Evolutionary conservation across 2,888 invertebrate genomes (phyloP).

Genomic region (Dasysyrphus tricinctus): DNA sequence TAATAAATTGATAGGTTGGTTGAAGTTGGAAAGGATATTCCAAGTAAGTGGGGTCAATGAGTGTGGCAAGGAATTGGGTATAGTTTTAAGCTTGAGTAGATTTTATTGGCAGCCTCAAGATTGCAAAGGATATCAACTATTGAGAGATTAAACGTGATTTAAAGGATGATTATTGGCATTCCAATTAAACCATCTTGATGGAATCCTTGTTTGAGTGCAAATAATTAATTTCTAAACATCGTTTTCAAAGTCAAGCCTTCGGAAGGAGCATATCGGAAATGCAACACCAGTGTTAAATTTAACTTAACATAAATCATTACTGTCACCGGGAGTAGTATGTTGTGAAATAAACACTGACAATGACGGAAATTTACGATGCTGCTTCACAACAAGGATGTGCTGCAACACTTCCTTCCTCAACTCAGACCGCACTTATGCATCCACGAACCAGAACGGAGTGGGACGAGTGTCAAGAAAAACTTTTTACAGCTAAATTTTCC

Average conservation of each 20-base stretch:
- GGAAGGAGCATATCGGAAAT: not conserved
- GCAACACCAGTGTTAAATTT: slow-evolving; percentile 24
- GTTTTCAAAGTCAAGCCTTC: not conserved
- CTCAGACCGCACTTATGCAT: not conserved
- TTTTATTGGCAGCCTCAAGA: not conserved
- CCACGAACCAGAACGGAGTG: not conserved
- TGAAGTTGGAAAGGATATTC: not conserved
- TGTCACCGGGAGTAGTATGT: slow-evolving; percentile 35
- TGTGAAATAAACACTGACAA: slow-evolving; percentile 56
- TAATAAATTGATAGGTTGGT: not conserved
- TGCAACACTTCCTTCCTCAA: slow-evolving; percentile 13
- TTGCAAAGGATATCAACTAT: not conserved
- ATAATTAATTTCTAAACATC: not conserved
- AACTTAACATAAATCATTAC: slow-evolving; percentile 54
- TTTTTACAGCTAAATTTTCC: not conserved
- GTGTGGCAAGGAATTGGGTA: not conserved
- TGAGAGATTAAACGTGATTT: not conserved
- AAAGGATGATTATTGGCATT: not conserved
- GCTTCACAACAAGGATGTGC: slow-evolving; percentile 14
- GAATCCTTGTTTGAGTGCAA: not conserved
- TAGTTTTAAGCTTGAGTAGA: slow-evolving; percentile 17
- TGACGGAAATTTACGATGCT: slow-evolving; percentile 46
- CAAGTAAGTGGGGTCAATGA: not conserved
- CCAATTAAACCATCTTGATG: not conserved
- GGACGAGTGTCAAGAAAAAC: not conserved